Percentiles rank a stretch among this genome's conserved stretches.
phyloP scores from a whole-genome alignment of 1,140 invertebrate species.

The Drosophila jambulina region DNA sequence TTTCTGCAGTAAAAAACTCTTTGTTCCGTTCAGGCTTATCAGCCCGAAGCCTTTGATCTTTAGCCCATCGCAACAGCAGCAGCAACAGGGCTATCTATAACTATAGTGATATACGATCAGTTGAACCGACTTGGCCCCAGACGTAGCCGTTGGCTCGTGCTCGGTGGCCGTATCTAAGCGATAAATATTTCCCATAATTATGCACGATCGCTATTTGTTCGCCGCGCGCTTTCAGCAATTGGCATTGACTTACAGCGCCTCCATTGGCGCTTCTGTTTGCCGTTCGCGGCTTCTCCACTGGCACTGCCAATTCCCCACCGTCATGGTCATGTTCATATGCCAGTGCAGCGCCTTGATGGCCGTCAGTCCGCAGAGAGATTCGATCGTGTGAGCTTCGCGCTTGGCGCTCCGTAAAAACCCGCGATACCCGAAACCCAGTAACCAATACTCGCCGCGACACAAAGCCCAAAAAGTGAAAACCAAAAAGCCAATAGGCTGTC shows the following conservation, averaged over 20 bases:
- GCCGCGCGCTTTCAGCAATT: conserved; percentile 48
- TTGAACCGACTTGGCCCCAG: conserved; percentile 18
- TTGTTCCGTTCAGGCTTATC: conserved; percentile 19
- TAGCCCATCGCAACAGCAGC: conserved; percentile 17
- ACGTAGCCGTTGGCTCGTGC: conserved; percentile 24
- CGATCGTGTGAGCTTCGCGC: conserved; percentile 68
- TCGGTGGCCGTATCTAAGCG: conserved; percentile 38
- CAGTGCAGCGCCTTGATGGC: conserved; percentile 33
- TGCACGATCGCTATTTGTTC: conserved; percentile 50
- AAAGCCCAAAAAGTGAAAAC: conserved; percentile 72
- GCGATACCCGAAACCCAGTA: conserved; percentile 15
- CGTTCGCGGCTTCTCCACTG: conserved; percentile 12
- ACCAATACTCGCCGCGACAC: conserved; percentile 13
- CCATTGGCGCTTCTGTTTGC: conserved; percentile 23
- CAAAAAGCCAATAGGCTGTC: conserved; percentile 29
- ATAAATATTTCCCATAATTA: conserved; percentile 57
- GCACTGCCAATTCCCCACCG: conserved; percentile 21
- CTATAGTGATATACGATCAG: conserved; percentile 7
- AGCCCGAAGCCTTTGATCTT: conserved; percentile 25
- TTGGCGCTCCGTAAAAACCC: conserved; percentile 33
- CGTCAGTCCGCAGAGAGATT: conserved; percentile 72
- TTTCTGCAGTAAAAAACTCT: conserved; percentile 12
- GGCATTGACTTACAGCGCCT: conserved; percentile 73
- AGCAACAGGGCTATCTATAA: conserved; percentile 15
- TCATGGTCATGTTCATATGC: conserved; percentile 54